Base-by-base conservation (phyloP, 2,888 invertebrate genomes). In the Diplolepis rosae region DNA sequence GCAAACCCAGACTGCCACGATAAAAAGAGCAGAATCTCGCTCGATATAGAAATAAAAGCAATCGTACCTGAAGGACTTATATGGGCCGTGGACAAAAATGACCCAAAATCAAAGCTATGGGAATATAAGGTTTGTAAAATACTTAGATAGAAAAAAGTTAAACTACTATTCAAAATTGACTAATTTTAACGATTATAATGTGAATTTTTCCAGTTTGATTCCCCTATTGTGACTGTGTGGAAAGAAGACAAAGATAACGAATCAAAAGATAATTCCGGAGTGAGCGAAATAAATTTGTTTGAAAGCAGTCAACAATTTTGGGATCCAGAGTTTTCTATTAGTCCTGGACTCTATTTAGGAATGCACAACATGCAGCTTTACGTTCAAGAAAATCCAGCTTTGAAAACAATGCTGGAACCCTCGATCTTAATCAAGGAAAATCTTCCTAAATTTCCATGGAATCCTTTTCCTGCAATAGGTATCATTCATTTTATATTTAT, bases 221-320 rank as follows among this genome's bases (percentile, higher is more conserved):
- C 94, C 45, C 97, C 97, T 0, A 94, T 98, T 76, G 96, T 96
- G 0, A 93, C 93, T 81, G 94, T 96, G 77, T 98, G 98, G 98
- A 91, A 93, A n/a, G 91, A 95, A 73, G 91, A 92, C 66, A 91
- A 92, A 22, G 71, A 75, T 28, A 52, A 73, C 32, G 75, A 68
- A 65, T 56, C 22, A 24, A 32, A 65, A 13, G 68, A 67, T 7
- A 72, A 80, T 27, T 89, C 91, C 52, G 68, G 30, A 45, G 85
- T 98, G 51, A 90, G 93, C 79, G 89, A 91, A 74, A 90, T 97
- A 28, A 94, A 96, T 90, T 91, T 96, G 71, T 93, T 97, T 78
- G 92, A 93, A 85, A 91, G 92, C 6, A 91, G 92, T 11, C 89
- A 90, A 77, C 90, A 89, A 89, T 76, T 88, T 2, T 90, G 89